A percentile compares a stretch with the other conserved stretches of the same genome.
Conservation (phyloP, 2,888 invertebrate genomes). For the Hylaea fasciaria region DNA sequence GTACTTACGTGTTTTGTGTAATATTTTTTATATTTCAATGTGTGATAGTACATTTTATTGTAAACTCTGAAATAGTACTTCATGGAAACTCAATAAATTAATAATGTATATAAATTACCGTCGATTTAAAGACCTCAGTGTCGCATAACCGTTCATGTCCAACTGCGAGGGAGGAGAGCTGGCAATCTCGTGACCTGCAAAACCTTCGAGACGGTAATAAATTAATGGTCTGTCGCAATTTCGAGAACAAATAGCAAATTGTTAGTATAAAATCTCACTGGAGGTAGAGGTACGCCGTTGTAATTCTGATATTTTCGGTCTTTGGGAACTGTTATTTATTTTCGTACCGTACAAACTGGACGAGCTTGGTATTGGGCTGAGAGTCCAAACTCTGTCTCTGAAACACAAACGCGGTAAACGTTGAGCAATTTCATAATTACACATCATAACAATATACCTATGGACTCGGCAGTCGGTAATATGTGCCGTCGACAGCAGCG, state of each 20-base stretch:
- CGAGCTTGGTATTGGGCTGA: slow-evolving; percentile 95
- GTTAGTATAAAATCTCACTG: slow-evolving; percentile 67
- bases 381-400: slow-evolving; percentile 90
- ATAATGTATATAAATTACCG: slow-evolving; percentile 62
- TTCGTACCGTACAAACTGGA: slow-evolving; percentile 87
- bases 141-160: slow-evolving; percentile 91
- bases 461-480: too few species aligned
- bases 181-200: slow-evolving; percentile 81
- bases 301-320: slow-evolving; percentile 78
- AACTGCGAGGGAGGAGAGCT: slow-evolving; percentile 88
- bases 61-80: too few species aligned
- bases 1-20: neutral
- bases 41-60: too few species aligned
- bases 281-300: slow-evolving; percentile 84
- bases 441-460: too few species aligned
- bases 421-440: neutral
- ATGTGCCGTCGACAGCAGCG: too few species aligned
- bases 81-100: too few species aligned
- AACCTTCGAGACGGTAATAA: slow-evolving; percentile 59
- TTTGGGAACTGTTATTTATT: slow-evolving; percentile 66
- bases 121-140: slow-evolving; percentile 88
- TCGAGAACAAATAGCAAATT: slow-evolving; percentile 10
- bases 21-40: too few species aligned
- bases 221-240: slow-evolving; percentile 18
- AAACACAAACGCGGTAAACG: slow-evolving; percentile 34